Conservation (phyloP, 2,888 invertebrate species). For the Plagiodera versicolora region DNA sequence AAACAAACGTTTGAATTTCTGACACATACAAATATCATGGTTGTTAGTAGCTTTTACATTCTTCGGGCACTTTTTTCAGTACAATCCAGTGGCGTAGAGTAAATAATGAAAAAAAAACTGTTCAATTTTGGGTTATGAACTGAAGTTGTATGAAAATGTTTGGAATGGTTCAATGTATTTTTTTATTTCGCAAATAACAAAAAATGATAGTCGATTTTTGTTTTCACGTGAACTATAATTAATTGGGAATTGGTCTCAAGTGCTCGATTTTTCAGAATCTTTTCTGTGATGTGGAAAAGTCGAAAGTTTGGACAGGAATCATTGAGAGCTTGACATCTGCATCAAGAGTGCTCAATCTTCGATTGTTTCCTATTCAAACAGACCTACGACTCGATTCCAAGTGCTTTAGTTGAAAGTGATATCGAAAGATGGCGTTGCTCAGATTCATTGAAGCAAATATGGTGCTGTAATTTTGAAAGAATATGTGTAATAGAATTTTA, state of each 20-base stretch:
- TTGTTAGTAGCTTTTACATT: too few relatives aligned
- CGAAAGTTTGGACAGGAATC: not conserved
- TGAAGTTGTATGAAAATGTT: too few relatives aligned
- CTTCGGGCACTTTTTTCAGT: too few relatives aligned
- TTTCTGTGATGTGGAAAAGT: not conserved
- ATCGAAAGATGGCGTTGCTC: constrained; percentile 37
- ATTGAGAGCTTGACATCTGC: not conserved
- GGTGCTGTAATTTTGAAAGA: constrained; percentile 49
- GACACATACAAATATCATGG: too few relatives aligned
- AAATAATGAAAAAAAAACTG: too few relatives aligned
- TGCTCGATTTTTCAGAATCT: not conserved
- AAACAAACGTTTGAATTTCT: too few relatives aligned
- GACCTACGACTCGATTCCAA: constrained; percentile 15
- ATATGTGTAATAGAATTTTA: constrained; percentile 50
- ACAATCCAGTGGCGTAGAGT: too few relatives aligned
- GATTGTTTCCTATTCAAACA: constrained; percentile 1
- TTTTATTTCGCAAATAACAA: too few relatives aligned
- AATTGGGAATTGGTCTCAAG: not conserved
- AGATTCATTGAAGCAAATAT: constrained; percentile 39
- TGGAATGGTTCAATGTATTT: too few relatives aligned
- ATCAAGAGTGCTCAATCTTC: not conserved
- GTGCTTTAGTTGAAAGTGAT: constrained; percentile 26
- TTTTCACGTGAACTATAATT: too few relatives aligned
- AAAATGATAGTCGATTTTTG: too few relatives aligned
- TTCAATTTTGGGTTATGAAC: too few relatives aligned